These are phyloP conservation scores for Suncus etruscus DNA, from an alignment of 2,113 vertebrate species.

Conservation along the genomic window DNA sequence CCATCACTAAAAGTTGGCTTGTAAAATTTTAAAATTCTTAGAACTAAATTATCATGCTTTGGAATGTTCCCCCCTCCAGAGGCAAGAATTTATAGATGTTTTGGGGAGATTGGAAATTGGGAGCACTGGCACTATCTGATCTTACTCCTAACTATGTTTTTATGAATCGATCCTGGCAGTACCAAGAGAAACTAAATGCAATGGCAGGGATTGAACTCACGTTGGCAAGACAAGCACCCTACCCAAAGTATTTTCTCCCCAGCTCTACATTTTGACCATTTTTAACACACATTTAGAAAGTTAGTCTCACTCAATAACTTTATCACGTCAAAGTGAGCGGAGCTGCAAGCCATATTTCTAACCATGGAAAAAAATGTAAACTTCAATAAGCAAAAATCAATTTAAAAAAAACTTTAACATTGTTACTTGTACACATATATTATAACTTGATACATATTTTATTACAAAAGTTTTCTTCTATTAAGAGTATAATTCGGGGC, in stretches of 20 bases:
- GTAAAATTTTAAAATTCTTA: conserved; percentile 15
- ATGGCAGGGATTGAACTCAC: no score
- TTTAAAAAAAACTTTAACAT: background rate
- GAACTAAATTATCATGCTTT: conserved; percentile 26
- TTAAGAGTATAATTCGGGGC: background rate
- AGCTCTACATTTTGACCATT: background rate
- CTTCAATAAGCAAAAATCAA: background rate
- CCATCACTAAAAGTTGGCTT: background rate
- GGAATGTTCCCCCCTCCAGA: background rate
- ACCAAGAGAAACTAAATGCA: no score
- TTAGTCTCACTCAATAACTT: background rate
- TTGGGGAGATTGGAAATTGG: no score
- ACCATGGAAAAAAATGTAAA: background rate
- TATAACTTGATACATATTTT: no score
- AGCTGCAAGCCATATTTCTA: background rate
- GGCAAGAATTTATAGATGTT: background rate
- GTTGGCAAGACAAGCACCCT: no score
- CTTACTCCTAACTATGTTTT: no score
- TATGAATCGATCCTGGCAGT: no score
- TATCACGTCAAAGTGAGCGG: background rate
- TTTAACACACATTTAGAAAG: background rate
- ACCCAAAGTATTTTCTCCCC: no score
- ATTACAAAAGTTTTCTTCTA: background rate
- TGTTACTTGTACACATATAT: background rate
- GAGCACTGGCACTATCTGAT: no score